A percentile compares a stretch with the other conserved stretches of the same genome.
Evolutionary conservation across 2,888 invertebrate species (phyloP).

Genomic region (Lasioglossum vierecki): DNA sequence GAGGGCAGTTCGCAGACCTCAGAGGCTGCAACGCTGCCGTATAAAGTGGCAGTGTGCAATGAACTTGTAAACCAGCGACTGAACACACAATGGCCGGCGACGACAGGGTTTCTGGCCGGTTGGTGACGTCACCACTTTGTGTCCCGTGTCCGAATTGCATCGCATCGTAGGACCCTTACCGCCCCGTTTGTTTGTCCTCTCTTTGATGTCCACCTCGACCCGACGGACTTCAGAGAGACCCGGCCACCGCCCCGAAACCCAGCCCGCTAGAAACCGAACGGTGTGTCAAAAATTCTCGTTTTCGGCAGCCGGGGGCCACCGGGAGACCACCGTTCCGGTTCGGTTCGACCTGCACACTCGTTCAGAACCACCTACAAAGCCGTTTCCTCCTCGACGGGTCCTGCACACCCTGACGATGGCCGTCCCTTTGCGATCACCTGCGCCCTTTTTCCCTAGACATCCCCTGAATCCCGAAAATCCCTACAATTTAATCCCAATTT

Average conservation of each 20-base stretch:
- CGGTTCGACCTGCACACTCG: not conserved
- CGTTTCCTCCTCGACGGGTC: constrained; percentile 14
- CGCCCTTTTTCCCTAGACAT: not conserved
- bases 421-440: constrained; percentile 4
- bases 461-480: not conserved
- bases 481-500: not conserved
- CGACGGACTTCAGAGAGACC: constrained; percentile 77
- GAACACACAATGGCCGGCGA: constrained; percentile 77
- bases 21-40: constrained; percentile 57
- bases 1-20: constrained; percentile 43
- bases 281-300: constrained; percentile 64
- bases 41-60: constrained; percentile 77
- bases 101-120: constrained; percentile 75
- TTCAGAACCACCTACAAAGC: constrained; percentile 8
- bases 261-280: constrained; percentile 51
- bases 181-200: constrained; percentile 80
- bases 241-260: constrained; percentile 48
- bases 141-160: constrained; percentile 82
- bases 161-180: constrained; percentile 77
- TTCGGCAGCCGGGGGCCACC: constrained; percentile 45
- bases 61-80: constrained; percentile 80
- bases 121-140: constrained; percentile 81
- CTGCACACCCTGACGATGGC: constrained; percentile 12
- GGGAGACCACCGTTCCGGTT: not conserved
- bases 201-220: constrained; percentile 81